Evolutionary conservation across 2,888 invertebrate species (phyloP), one percentile per base, ranked within the genome.

Genomic region (Habrosyne pyritoides): DNA sequence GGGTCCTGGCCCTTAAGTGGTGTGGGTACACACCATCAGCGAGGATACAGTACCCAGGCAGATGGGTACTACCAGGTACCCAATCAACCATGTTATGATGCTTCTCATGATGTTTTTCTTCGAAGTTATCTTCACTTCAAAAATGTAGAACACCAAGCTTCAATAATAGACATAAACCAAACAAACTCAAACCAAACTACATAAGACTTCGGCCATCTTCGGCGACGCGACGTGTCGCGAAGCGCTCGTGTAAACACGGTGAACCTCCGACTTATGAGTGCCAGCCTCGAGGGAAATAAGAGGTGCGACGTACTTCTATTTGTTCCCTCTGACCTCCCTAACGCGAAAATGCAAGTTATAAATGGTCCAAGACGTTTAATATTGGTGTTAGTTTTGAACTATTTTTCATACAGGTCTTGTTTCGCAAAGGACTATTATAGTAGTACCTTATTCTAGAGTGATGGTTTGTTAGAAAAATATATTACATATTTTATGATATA

Each of bases 211-310:
- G 36, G 36, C 22, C n/a, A 12, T 6, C 21, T 10, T 48, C n/a
- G 24, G 47, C 10, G 47, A 5, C 5, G 10, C 6, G 14, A 26
- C n/a, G n/a, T 26, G 24, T 48, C 24, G 26, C 48, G 26, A 24
- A 6, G 5, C 18, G 42, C 21, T 12, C 12, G 36, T 49, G 71
- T 69, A 72, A 75, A 72, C 74, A 73, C 52, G 56, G 59, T 56
- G 67, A 59, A 53, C 57, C 60, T 53, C 61, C 59, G 58, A 67
- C 74, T 78, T 78, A 79, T 76, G 76, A 79, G 71, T 71, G 73
- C 64, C 57, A 52, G 60, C 61, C 84, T 71, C 86, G 21, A 12
- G 83, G 86, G 87, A 87, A 87, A 87, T 84, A 85, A 79, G 72
- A 72, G 75, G 75, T 66, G 79, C 67, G 70, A 69, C 71, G 64